Percentiles rank a stretch among this genome's conserved stretches.
Evolutionary conservation across 2,888 invertebrate genomes (phyloP).

Genomic region (Pollenia labialis): DNA sequence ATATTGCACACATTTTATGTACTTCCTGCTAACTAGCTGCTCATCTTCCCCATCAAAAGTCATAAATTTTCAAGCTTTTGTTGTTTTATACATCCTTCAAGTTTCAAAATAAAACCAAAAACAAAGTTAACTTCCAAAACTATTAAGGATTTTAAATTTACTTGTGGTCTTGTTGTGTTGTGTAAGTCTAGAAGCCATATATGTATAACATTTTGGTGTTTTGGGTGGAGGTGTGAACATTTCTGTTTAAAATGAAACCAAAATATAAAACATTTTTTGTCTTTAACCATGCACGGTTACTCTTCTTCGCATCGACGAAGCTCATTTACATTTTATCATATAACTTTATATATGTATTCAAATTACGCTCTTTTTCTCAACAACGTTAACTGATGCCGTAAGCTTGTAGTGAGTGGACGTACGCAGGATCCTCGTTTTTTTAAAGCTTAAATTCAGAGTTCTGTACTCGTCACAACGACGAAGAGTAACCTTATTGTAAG

Average conservation of each 20-base stretch:
- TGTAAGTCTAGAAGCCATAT: constrained; percentile 14
- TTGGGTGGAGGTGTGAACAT: constrained; percentile 7
- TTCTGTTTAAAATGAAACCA: not conserved
- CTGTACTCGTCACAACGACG: no score
- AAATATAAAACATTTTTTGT: not conserved
- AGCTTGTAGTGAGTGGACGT: no score
- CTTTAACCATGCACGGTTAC: no score
- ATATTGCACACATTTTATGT: not conserved
- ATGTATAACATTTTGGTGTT: not conserved
- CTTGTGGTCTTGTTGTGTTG: not conserved
- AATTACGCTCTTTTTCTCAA: not conserved
- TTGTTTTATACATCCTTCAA: constrained; percentile 7
- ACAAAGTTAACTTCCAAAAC: constrained; percentile 11
- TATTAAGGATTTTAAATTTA: constrained; percentile 2
- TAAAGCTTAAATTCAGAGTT: no score
- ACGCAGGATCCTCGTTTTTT: no score
- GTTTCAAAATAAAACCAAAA: not conserved
- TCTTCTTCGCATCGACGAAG: no score
- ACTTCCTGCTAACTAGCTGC: not conserved
- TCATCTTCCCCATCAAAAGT: not conserved
- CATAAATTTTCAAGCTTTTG: not conserved
- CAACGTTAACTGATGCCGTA: no score
- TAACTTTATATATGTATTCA: no score
- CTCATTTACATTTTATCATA: no score
- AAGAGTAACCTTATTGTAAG: no score